A percentile compares a stretch with the other conserved stretches of the same genome.
These are phyloP conservation scores for Leptinotarsa peninsularis DNA, from an alignment of 2,888 invertebrate genomes.

Conservation along the genomic window DNA sequence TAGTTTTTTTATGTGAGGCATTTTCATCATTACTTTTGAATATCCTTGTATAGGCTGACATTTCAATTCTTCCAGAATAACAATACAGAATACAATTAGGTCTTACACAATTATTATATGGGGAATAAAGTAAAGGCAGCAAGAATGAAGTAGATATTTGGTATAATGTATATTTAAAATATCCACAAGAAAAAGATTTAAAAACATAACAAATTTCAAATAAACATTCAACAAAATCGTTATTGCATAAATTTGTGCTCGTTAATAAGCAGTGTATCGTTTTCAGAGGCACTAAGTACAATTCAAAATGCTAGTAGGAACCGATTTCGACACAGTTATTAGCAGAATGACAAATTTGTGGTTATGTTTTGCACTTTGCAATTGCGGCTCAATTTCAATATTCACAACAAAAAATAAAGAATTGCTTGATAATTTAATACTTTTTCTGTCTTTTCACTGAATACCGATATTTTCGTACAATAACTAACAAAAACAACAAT, in stretches of 20 bases:
- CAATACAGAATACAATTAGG: too few relatives aligned
- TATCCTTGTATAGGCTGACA: too few relatives aligned
- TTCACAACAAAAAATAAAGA: too few relatives aligned
- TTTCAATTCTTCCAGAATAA: too few relatives aligned
- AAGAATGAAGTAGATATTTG: constrained; percentile 1
- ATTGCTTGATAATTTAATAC: constrained; percentile 4
- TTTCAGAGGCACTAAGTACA: constrained; percentile 12
- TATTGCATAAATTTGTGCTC: constrained; percentile 37
- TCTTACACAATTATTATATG: too few relatives aligned
- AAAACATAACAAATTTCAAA: constrained; percentile 34
- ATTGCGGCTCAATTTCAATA: too few relatives aligned
- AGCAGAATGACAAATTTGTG: background rate
- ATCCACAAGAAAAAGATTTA: constrained; percentile 32
- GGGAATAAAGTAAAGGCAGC: too few relatives aligned
- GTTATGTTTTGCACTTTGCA: background rate
- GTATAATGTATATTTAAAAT: constrained; percentile 37
- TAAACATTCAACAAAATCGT: constrained; percentile 12
- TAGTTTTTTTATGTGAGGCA: too few relatives aligned
- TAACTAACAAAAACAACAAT: constrained; percentile 4
- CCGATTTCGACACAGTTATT: background rate
- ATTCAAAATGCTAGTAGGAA: background rate
- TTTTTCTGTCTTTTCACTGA: constrained; percentile 5
- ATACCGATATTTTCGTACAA: background rate
- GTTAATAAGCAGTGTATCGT: constrained; percentile 29
- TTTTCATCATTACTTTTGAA: too few relatives aligned